Percentiles rank a stretch among this genome's conserved stretches.
Conservation (phyloP, 64 coral and sea anemone species). For the Stylophora pistillata region DNA sequence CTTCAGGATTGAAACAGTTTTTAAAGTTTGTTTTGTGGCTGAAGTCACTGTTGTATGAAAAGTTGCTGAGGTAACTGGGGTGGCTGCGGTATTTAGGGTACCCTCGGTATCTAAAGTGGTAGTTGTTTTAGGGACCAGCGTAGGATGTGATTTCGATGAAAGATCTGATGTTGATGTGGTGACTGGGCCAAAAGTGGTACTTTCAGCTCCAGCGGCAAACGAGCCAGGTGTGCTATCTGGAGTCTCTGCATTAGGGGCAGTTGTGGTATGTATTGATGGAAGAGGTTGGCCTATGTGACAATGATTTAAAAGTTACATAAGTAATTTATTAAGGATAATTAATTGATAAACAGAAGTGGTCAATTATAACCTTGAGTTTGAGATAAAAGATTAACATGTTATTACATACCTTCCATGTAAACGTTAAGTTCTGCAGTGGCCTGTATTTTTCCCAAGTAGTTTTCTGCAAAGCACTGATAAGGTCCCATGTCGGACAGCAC, state of each 20-base stretch:
- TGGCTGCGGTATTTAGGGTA: background rate
- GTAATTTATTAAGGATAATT: background rate
- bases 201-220: too few species aligned
- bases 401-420: slow-evolving; percentile 54
- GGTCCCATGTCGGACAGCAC: slow-evolving; percentile 49
- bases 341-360: background rate
- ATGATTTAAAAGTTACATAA: background rate
- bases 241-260: background rate
- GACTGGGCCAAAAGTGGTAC: too few species aligned
- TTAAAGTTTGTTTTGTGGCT: background rate
- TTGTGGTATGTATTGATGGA: background rate
- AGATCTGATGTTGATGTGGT: too few species aligned
- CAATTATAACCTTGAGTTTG: too few species aligned
- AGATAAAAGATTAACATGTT: too few species aligned
- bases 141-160: too few species aligned
- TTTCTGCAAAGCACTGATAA: slow-evolving; percentile 79
- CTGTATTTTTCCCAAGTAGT: slow-evolving; percentile 62
- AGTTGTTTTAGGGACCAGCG: too few species aligned
- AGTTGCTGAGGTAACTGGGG: background rate
- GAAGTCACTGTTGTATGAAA: background rate
- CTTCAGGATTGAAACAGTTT: background rate
- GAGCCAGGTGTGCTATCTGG: background rate
- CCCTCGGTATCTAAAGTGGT: background rate
- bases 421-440: slow-evolving; percentile 65
- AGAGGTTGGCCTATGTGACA: background rate